Conservation (phyloP, 2,797 vertebrate species). For the Danio tinwini region DNA sequence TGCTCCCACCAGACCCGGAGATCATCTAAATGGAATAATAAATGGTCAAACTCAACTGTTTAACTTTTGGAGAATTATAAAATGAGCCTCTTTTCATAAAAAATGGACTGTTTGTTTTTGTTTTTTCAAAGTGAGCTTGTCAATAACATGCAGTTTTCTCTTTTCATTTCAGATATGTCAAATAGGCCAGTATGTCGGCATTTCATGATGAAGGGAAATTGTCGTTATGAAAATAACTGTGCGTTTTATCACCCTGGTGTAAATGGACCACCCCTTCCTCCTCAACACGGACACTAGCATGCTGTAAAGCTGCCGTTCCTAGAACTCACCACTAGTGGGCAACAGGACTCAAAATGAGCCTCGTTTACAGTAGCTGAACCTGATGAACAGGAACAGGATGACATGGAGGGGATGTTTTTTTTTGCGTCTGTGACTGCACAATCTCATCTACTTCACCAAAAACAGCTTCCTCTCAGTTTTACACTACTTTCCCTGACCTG, state of each 20-base stretch:
- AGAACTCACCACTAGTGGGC: constrained; percentile 50
- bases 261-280: constrained; percentile 88
- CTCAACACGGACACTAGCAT: constrained; percentile 71
- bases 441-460: constrained; percentile 14
- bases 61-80: no score
- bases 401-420: background rate
- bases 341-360: constrained; percentile 37
- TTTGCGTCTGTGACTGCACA: constrained; percentile 27
- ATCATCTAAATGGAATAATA: no score
- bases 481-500: constrained; percentile 3
- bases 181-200: constrained; percentile 90
- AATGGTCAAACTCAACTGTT: no score
- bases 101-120: no score
- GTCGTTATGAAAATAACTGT: constrained; percentile 93
- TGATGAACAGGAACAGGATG: background rate
- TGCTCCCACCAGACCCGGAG: no score
- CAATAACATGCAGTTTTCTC: background rate
- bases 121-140: background rate
- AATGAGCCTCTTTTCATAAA: no score
- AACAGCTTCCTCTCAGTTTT: background rate
- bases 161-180: constrained; percentile 84
- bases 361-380: background rate
- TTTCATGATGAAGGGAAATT: constrained; percentile 96
- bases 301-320: constrained; percentile 5
- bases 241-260: constrained; percentile 95